Conservation (phyloP, 2,888 invertebrate genomes). For the Isotomurus palustris region DNA sequence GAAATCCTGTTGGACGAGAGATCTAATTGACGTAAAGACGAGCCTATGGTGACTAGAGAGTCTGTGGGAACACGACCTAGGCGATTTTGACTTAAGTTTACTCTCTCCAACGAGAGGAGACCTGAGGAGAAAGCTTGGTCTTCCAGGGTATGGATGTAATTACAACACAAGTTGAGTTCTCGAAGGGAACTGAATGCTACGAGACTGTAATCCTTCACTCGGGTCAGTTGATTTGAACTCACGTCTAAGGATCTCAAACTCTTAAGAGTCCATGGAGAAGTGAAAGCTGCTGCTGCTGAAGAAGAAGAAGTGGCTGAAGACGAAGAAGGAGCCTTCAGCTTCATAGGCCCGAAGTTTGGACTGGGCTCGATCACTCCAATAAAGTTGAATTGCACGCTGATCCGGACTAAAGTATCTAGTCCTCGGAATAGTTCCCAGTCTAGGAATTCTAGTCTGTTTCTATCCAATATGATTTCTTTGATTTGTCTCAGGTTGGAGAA, state of each 20-base stretch:
- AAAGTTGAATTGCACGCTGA: constrained; percentile 39
- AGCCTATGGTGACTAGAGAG: constrained; percentile 32
- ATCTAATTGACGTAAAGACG: constrained; percentile 38
- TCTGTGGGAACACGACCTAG: constrained; percentile 37
- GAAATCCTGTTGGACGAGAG: constrained; percentile 39
- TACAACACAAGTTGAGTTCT: constrained; percentile 41
- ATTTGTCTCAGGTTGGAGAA: constrained; percentile 29
- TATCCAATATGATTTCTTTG: constrained; percentile 40
- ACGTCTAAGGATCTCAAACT: constrained; percentile 33
- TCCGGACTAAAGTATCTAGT: constrained; percentile 28
- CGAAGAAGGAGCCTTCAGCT: too few species aligned
- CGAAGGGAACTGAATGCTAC: constrained; percentile 30
- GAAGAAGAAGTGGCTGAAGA: not conserved
- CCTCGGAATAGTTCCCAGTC: constrained; percentile 40
- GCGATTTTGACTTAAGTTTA: constrained; percentile 42
- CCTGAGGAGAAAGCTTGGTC: constrained; percentile 31
- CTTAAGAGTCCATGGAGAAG: constrained; percentile 31
- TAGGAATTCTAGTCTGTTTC: constrained; percentile 37
- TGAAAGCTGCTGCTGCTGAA: not conserved
- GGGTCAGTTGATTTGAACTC: constrained; percentile 39
- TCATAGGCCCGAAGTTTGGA: constrained; percentile 11
- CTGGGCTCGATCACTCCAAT: constrained; percentile 39
- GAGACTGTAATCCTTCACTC: constrained; percentile 35
- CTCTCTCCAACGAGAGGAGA: constrained; percentile 19
- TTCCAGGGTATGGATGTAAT: constrained; percentile 43